Conservation (phyloP, 2,797 vertebrate genomes). For the Limnodromus scolopaceus region DNA sequence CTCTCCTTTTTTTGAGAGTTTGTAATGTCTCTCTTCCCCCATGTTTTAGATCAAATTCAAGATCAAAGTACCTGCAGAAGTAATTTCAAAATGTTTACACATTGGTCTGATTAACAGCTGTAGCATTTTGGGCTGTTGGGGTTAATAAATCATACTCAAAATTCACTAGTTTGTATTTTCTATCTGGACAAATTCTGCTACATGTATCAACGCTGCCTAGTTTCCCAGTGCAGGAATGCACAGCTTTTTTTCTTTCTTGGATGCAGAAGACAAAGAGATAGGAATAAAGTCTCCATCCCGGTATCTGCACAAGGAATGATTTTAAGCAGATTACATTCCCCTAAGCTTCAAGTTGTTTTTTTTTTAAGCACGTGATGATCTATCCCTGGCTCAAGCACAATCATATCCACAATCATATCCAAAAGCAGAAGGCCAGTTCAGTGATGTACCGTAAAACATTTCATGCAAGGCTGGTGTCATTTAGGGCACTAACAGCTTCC, state of each 20-base stretch:
- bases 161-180: neutral
- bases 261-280: neutral
- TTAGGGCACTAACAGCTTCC: neutral
- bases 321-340: constrained; percentile 6
- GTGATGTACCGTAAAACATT: neutral
- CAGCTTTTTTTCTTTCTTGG: neutral
- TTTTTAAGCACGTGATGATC: neutral
- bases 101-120: neutral
- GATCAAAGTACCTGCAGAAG: neutral
- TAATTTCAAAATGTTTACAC: neutral
- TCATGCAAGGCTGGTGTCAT: neutral
- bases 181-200: neutral
- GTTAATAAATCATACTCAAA: constrained; percentile 2
- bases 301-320: constrained; percentile 2
- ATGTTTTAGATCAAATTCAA: constrained; percentile 6
- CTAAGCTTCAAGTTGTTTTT: neutral
- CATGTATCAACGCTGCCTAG: neutral
- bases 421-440: neutral
- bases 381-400: neutral
- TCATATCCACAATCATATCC: neutral
- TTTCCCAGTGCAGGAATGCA: neutral
- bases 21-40: neutral
- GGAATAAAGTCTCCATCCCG: neutral
- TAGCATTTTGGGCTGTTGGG: neutral
- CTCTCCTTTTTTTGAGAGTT: neutral